phyloP scores from a whole-genome alignment of 1,140 invertebrate genomes.

The Drosophila littoralis region DNA sequence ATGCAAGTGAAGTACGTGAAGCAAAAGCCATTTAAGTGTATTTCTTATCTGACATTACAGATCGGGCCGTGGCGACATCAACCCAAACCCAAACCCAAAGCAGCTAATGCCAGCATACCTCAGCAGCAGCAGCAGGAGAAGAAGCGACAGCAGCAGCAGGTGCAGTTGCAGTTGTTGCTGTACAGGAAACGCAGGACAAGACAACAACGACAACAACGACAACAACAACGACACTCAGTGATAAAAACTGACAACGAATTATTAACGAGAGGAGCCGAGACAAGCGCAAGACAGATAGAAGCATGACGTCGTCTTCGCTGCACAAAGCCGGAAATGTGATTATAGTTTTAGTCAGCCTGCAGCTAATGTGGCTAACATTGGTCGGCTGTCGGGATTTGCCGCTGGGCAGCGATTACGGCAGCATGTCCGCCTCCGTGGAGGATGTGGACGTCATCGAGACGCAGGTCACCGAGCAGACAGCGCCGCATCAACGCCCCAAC shows the following conservation, averaged over 20 bases:
- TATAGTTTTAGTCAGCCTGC: slow-evolving; percentile 57
- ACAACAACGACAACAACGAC: slow-evolving; percentile 5
- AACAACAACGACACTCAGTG: slow-evolving; percentile 3
- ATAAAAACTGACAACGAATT: slow-evolving; percentile 11
- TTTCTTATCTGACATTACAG: slow-evolving; percentile 73
- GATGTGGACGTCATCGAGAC: slow-evolving; percentile 58
- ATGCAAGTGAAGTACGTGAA: slow-evolving; percentile 27
- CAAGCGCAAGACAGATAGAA: slow-evolving; percentile 13
- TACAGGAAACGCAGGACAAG: slow-evolving; percentile 63
- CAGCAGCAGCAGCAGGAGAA: slow-evolving; percentile 29
- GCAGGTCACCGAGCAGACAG: slow-evolving; percentile 59
- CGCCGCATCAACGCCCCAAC: slow-evolving; percentile 32
- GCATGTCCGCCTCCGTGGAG: slow-evolving; percentile 66
- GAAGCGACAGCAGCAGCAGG: slow-evolving; percentile 43
- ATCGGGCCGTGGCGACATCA: slow-evolving; percentile 59
- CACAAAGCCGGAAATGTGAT: slow-evolving; percentile 74
- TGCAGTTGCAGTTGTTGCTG: slow-evolving; percentile 40
- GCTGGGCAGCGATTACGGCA: slow-evolving; percentile 62
- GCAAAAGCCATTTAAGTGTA: slow-evolving; percentile 52
- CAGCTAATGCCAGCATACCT: slow-evolving; percentile 67
- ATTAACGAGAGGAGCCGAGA: slow-evolving; percentile 13
- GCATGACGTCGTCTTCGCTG: slow-evolving; percentile 51
- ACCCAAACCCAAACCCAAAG: slow-evolving; percentile 56
- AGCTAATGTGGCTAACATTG: slow-evolving; percentile 59
- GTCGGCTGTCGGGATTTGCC: slow-evolving; percentile 51